Percentiles rank a stretch among this genome's conserved stretches.
These are phyloP conservation scores for Pampus argenteus DNA, from an alignment of 2,797 vertebrate genomes.

Conservation along the genomic window DNA sequence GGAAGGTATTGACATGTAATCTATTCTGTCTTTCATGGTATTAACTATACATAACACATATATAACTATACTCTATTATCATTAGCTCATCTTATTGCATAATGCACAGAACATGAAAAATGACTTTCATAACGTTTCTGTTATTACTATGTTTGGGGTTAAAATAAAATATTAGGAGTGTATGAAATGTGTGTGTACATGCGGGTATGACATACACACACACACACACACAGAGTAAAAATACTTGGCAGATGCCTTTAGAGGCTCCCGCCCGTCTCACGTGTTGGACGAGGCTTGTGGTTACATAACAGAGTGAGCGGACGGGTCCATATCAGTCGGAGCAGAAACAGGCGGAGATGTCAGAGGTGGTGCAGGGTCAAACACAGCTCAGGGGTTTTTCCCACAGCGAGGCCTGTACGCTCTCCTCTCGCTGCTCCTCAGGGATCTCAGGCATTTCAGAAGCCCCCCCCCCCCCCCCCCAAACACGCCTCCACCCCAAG, in stretches of 20 bases:
- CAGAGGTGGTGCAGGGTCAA: conserved; percentile 66
- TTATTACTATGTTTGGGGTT: conserved; percentile 36
- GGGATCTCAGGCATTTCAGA: conserved; percentile 58
- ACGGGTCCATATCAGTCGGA: conserved; percentile 35
- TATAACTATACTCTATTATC: neutral
- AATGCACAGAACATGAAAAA: neutral
- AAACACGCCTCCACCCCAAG: no score
- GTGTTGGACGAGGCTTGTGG: conserved; percentile 49
- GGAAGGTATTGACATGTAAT: neutral
- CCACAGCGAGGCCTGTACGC: conserved; percentile 59
- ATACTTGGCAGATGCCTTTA: conserved; percentile 37
- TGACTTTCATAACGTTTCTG: neutral
- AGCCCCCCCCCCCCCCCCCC: conserved; percentile 21
- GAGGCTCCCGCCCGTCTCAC: conserved; percentile 37
- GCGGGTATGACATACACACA: conserved; percentile 17
- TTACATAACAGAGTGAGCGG: conserved; percentile 61
- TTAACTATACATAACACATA: neutral
- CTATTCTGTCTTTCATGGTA: neutral
- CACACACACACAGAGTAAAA: conserved; percentile 31
- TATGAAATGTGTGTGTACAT: conserved; percentile 2
- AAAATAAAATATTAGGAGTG: conserved; percentile 1
- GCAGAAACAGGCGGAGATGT: conserved; percentile 39
- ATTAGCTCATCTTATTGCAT: neutral
- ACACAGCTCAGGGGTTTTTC: conserved; percentile 59
- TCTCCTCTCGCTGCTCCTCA: conserved; percentile 36